Conservation (phyloP, 1,140 invertebrate genomes). For the Drosophila ogumai region DNA sequence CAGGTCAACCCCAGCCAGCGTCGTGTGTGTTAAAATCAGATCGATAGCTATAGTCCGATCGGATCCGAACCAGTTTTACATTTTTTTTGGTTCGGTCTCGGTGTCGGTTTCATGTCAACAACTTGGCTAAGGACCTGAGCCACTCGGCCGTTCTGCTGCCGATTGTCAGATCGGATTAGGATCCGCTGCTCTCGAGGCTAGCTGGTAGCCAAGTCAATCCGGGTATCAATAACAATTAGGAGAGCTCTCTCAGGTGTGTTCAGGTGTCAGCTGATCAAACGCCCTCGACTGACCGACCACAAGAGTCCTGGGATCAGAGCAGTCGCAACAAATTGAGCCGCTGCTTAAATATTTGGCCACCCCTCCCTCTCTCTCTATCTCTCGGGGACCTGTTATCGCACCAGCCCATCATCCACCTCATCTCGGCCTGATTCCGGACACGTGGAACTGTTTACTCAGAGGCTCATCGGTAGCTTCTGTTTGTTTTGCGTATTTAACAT, state of each 20-base stretch:
- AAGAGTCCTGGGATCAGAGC: slow-evolving; percentile 29
- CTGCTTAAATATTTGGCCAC: slow-evolving; percentile 41
- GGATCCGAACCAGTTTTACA: slow-evolving; percentile 58
- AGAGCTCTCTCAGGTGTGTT: slow-evolving; percentile 53
- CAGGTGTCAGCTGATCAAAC: slow-evolving; percentile 78
- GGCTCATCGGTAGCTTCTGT: slow-evolving; percentile 54
- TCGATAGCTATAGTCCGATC: slow-evolving; percentile 64
- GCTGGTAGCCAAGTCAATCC: slow-evolving; percentile 37
- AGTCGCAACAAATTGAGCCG: slow-evolving; percentile 55
- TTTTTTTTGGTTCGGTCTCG: slow-evolving; percentile 20
- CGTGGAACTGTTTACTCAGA: slow-evolving; percentile 61
- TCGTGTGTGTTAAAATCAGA: slow-evolving; percentile 79
- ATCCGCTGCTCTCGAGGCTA: slow-evolving; percentile 25
- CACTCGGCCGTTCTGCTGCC: slow-evolving; percentile 56
- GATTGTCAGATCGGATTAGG: slow-evolving; percentile 74
- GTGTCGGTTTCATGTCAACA: slow-evolving; percentile 68
- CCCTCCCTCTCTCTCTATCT: background rate
- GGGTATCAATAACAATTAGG: slow-evolving; percentile 47
- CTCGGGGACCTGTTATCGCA: slow-evolving; percentile 65
- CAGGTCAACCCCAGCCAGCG: slow-evolving; percentile 46
- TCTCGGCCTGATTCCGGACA: slow-evolving; percentile 38
- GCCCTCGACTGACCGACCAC: slow-evolving; percentile 59
- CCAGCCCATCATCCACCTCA: slow-evolving; percentile 43
- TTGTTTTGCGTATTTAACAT: slow-evolving; percentile 66
- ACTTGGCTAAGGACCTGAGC: slow-evolving; percentile 68